Evolutionary conservation across 2,888 invertebrate species (phyloP), one percentile per base, ranked within the genome.

Genomic region (Cerastis rubricosa): DNA sequence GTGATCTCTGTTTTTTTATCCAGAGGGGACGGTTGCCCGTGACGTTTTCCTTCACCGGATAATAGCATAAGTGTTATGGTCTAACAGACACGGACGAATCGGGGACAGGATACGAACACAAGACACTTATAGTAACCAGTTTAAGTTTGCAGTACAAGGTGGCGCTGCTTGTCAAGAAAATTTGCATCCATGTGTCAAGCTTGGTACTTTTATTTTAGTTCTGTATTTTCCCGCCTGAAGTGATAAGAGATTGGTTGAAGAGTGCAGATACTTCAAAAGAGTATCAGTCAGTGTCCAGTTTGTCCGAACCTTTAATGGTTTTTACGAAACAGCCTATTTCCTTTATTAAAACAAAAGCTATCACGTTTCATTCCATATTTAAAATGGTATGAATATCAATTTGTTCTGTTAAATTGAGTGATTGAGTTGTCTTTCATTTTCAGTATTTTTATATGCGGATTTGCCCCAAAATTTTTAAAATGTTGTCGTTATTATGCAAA

Each of bases 401-500:
- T 69, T 47, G 35, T 6, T 19, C 19, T 49, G 19, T 11, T n/a
- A 22, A 59, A 79, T 43, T 25, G 49, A 45, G 43, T 45, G 22
- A n/a, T 1, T 22, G 1, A 5, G 78, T 59, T 59, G n/a, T 25
- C 2, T 54, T 65, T 65, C 5, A 76, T 76, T 65, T 67, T 73
- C 19, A 29, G n/a, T 40, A 54, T n/a, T 63, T 71, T 76, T n/a
- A 43, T 35, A 22, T 35, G 40, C n/a, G 5, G 11, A 43, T 79
- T 61, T n/a, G 47, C 51, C 2, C 17, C 22, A 19, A 3, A 19
- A 2, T 25, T 43, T 14, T 70, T 61, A n/a, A 45, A 76, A 51
- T 43, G 6, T 43, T 35, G 22, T 45, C n/a, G 0, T 35, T 80
- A 22, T 51, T 35, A 80, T 51, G 59, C 25, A 71, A 71, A 71